Evolutionary conservation across 2,113 vertebrate genomes (phyloP).

Genomic region (Coturnix japonica): DNA sequence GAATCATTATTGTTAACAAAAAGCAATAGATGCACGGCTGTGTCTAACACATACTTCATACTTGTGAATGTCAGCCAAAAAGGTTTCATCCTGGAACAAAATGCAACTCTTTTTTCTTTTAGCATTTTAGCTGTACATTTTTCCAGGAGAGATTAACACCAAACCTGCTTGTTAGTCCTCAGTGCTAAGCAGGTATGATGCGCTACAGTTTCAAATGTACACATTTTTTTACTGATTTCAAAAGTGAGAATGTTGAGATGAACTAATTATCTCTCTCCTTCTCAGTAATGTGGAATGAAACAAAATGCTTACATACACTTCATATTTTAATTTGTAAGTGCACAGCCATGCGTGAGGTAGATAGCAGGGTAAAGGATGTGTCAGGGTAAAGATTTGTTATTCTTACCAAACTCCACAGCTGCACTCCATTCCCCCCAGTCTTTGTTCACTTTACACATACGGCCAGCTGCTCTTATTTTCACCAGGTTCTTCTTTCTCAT

Average conservation of each 20-base stretch:
- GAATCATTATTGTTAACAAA: background rate
- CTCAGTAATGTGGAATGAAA: background rate
- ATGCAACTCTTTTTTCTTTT: background rate
- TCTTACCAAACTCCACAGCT: constrained; percentile 50
- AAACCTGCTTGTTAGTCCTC: background rate
- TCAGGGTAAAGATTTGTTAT: background rate
- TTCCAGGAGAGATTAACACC: background rate
- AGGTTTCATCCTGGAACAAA: background rate
- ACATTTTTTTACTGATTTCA: background rate
- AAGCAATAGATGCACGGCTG: background rate
- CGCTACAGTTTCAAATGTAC: background rate
- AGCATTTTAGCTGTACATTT: background rate
- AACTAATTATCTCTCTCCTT: background rate
- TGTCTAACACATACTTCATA: background rate
- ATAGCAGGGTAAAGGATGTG: rapidly evolving
- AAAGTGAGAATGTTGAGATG: background rate
- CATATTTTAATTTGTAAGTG: rapidly evolving
- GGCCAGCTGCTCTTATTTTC: constrained; percentile 44
- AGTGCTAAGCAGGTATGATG: rapidly evolving
- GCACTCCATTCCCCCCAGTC: constrained; percentile 59
- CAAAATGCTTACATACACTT: background rate
- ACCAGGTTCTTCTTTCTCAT: background rate
- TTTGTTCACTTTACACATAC: background rate
- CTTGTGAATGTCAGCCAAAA: background rate
- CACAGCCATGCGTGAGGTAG: background rate